A percentile compares a stretch with the other conserved stretches of the same genome.
Evolutionary conservation across 2,888 invertebrate genomes (phyloP).

Genomic region (Embidobia sp.): DNA sequence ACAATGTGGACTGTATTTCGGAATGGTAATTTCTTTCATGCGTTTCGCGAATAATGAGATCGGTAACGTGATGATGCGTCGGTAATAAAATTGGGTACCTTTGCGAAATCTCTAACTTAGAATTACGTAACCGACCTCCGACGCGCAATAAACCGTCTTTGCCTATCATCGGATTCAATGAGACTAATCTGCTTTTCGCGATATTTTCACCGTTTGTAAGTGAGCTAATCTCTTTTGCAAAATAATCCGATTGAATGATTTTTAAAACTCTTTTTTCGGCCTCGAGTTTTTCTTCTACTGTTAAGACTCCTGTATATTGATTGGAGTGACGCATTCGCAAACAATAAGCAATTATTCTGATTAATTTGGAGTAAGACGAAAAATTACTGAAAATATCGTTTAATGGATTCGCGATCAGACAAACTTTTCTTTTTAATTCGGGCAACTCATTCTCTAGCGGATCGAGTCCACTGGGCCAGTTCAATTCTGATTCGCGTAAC

Average conservation of each 20-base stretch:
- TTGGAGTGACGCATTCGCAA: too few relatives aligned
- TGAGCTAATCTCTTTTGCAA: too few relatives aligned
- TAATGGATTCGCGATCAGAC: background rate
- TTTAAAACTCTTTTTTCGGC: too few relatives aligned
- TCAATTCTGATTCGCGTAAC: background rate
- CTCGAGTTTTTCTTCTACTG: too few relatives aligned
- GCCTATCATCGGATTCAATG: background rate
- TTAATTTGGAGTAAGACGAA: background rate
- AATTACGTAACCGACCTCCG: background rate
- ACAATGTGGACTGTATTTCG: conserved; percentile 52
- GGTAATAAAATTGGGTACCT: background rate
- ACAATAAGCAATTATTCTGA: background rate
- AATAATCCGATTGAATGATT: background rate
- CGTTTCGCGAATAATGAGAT: background rate
- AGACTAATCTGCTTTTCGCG: background rate
- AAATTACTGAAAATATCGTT: background rate
- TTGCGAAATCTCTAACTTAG: background rate
- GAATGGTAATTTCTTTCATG: conserved; percentile 50
- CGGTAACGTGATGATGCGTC: background rate
- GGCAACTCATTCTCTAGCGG: too few relatives aligned
- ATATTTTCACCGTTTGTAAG: too few relatives aligned
- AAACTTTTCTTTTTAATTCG: background rate
- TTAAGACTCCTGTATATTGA: too few relatives aligned
- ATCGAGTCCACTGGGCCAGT: background rate
- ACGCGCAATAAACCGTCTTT: background rate